These are phyloP conservation scores for Acridotheres tristis DNA, from an alignment of 2,797 vertebrate species.

Conservation along the genomic window DNA sequence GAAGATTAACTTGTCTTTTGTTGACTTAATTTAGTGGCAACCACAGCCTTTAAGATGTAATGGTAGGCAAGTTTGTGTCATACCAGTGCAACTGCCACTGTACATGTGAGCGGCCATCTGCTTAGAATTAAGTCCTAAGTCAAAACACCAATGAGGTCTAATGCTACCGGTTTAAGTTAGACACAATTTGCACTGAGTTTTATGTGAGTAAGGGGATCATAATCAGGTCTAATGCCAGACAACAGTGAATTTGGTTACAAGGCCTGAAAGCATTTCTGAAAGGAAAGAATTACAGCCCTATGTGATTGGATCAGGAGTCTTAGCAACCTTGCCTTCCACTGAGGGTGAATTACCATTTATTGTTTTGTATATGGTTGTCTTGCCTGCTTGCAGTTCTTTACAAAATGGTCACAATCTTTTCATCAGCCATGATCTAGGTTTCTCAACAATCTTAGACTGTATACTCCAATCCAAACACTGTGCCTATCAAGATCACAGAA, in stretches of 20 bases:
- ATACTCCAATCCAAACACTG: not conserved
- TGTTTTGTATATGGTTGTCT: not conserved
- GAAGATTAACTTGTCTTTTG: conserved; percentile 48
- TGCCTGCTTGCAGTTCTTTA: not conserved
- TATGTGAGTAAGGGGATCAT: not conserved
- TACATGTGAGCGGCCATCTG: conserved; percentile 6
- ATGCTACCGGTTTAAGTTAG: not conserved
- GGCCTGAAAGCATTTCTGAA: not conserved
- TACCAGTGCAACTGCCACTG: conserved; percentile 19
- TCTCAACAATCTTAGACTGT: not conserved
- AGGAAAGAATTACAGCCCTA: not conserved
- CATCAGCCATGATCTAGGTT: not conserved
- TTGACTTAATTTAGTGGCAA: conserved; percentile 50
- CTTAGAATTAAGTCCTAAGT: conserved; percentile 33
- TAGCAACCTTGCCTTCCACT: not conserved
- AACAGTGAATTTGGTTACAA: not conserved
- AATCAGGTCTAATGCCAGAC: not conserved
- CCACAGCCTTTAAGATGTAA: conserved; percentile 13
- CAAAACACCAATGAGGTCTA: conserved; percentile 11
- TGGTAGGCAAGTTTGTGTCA: conserved; percentile 29
- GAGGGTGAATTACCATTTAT: not conserved
- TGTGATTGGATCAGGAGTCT: not conserved
- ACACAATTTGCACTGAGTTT: not conserved
- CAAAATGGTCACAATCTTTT: not conserved
- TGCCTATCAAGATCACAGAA: not conserved